Evolutionary conservation across 2,888 invertebrate species (phyloP).

Genomic region (Lycocerus yunnanus): DNA sequence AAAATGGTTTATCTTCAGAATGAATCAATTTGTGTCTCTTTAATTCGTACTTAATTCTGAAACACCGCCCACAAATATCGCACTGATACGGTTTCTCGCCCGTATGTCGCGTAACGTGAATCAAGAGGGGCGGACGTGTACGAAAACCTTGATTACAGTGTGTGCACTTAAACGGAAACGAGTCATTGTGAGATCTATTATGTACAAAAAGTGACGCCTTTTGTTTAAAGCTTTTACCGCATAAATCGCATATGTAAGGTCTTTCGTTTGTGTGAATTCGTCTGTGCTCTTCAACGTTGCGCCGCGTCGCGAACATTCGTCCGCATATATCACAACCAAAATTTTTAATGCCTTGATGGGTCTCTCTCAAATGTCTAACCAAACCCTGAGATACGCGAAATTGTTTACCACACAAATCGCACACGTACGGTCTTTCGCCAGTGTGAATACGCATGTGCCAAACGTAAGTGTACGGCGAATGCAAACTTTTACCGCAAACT

Average conservation of each 20-base stretch:
- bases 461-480: constrained; percentile 65
- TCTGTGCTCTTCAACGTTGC: constrained; percentile 64
- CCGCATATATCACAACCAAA: constrained; percentile 63
- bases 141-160: constrained; percentile 67
- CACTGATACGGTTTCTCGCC: constrained; percentile 67
- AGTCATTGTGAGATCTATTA: constrained; percentile 61
- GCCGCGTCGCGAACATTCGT: constrained; percentile 64
- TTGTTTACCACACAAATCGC: constrained; percentile 69
- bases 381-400: constrained; percentile 69
- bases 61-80: constrained; percentile 61
- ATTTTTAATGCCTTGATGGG: constrained; percentile 65
- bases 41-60: constrained; percentile 65
- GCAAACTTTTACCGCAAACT: constrained; percentile 63
- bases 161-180: constrained; percentile 62
- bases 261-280: constrained; percentile 66
- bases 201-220: constrained; percentile 69
- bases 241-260: constrained; percentile 62
- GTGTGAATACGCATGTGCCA: constrained; percentile 69
- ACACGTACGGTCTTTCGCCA: constrained; percentile 68
- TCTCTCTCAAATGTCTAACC: constrained; percentile 65
- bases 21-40: constrained; percentile 61
- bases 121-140: constrained; percentile 60
- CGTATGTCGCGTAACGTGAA: constrained; percentile 65
- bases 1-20: constrained; percentile 59
- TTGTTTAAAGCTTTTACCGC: constrained; percentile 69